A percentile compares a stretch with the other conserved stretches of the same genome.
phyloP scores from a whole-genome alignment of 2,888 invertebrate species.

The Aporophyla lueneburgensis region DNA sequence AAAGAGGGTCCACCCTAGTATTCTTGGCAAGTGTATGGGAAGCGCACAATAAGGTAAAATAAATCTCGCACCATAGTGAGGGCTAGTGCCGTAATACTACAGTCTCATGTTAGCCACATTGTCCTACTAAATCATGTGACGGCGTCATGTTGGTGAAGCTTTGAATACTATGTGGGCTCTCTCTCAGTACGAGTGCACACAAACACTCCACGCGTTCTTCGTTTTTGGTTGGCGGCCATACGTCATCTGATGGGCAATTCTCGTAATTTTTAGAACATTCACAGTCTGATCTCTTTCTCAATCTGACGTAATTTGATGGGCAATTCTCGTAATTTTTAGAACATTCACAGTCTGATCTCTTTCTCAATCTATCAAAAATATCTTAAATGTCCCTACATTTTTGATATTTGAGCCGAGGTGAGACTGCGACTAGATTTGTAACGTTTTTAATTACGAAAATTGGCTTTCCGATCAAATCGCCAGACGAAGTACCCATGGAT shows the following conservation, averaged over 20 bases:
- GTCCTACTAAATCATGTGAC: constrained; percentile 69
- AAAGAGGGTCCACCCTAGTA: constrained; percentile 89
- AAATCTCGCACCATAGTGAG: constrained; percentile 64
- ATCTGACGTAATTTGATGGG: too few relatives aligned
- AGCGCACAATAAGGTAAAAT: constrained; percentile 82
- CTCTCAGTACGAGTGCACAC: constrained; percentile 72
- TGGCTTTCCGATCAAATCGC: neutral
- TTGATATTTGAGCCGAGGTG: too few relatives aligned
- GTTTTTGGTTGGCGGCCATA: constrained; percentile 1
- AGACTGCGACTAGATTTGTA: too few relatives aligned
- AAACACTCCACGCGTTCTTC: constrained; percentile 1
- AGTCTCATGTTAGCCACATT: constrained; percentile 75
- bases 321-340: too few relatives aligned
- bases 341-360: too few relatives aligned
- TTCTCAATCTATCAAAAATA: too few relatives aligned
- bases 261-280: too few relatives aligned
- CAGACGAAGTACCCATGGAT: neutral
- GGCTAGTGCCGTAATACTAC: constrained; percentile 68
- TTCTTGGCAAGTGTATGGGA: constrained; percentile 87
- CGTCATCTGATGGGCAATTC: too few relatives aligned
- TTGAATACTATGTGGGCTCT: constrained; percentile 82
- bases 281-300: too few relatives aligned
- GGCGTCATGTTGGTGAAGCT: constrained; percentile 66
- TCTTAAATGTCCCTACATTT: too few relatives aligned
- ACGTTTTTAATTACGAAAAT: too few relatives aligned